Evolutionary conservation across 2,888 invertebrate genomes (phyloP).

Genomic region (Meghimatium bilineatum): DNA sequence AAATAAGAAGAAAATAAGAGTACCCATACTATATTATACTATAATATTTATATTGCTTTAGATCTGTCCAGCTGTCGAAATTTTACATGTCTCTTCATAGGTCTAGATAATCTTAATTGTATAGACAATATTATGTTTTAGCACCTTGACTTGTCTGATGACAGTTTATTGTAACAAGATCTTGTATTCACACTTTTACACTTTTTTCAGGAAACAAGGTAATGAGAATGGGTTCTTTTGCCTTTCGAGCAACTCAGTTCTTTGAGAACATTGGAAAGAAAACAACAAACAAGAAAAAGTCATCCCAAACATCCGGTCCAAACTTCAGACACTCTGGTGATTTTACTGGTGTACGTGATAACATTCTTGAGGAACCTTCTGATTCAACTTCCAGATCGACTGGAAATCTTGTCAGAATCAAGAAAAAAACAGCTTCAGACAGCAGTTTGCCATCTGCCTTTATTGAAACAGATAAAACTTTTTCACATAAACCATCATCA

Average conservation of each 20-base stretch:
- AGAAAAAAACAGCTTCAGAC: conserved; percentile 37
- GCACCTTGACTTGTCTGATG: background rate
- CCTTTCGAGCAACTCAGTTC: conserved; percentile 65
- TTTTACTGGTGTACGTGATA: conserved; percentile 36
- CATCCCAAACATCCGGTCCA: background rate
- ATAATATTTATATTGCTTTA: no score
- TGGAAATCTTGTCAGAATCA: conserved; percentile 25
- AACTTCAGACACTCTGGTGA: conserved; percentile 31
- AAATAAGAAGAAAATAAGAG: no score
- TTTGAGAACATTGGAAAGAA: conserved; percentile 70
- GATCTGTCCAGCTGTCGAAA: no score
- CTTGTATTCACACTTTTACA: background rate
- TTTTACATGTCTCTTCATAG: background rate
- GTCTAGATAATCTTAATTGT: background rate
- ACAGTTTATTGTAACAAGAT: no score
- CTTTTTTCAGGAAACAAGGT: conserved; percentile 54
- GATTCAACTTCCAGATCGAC: conserved; percentile 44
- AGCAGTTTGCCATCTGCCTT: conserved; percentile 30
- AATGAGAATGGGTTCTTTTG: conserved; percentile 65
- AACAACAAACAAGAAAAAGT: conserved; percentile 50
- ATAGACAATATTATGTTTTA: background rate
- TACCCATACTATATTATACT: no score
- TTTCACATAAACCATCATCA: conserved; percentile 10
- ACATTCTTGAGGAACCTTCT: conserved; percentile 53
- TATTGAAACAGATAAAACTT: background rate